Base-by-base conservation (phyloP, 2,888 invertebrate genomes). In the Tenodera sinensis region DNA sequence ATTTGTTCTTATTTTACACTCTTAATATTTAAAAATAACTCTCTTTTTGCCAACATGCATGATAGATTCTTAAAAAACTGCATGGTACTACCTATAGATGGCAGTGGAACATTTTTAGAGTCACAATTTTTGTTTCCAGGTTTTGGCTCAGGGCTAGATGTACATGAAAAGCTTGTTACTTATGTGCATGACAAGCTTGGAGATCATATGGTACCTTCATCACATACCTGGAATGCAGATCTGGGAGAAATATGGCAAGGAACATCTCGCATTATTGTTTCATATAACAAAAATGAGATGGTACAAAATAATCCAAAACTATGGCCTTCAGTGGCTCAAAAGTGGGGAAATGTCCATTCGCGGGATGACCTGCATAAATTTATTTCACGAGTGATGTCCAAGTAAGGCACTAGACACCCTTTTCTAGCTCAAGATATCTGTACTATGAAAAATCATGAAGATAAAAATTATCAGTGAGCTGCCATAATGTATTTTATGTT, bases 311-410 rank as follows among this genome's bases (percentile, higher is more conserved):
- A 89, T 42, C 88, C 25, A 87, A 83, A 88, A 54, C 91, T 96
- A 2, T 96, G 96, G 94, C 93, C 94, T 83, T 94, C 95, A 12
- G 94, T 96, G 2, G 93, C 93, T 83, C 96, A 96, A 90, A 94
- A 95, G 90, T 97, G 96, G 96, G 96, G 95, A 1, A 94, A 96
- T 92, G 95, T 95, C 9, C 95, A 95, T 90, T 94, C 93, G 28
- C 93, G 95, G 90, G 91, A 93, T 0, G 94, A 93, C 81, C 93
- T 96, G 85, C 95, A 95, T 91, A 92, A 91, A 0, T 95, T 95
- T 92, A 92, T 96, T 54, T 91, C 92, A 20, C 90, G 90, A 83
- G 91, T 92, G 27, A 90, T 92, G 89, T 83, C 89, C 30, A 91
- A 84, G 89, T 90, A 83, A 89, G 84, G 82, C 90, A 27, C 20